Percentiles rank a stretch among this genome's conserved stretches.
Conservation (phyloP, 2,113 vertebrate genomes). For the Agapornis roseicollis region DNA sequence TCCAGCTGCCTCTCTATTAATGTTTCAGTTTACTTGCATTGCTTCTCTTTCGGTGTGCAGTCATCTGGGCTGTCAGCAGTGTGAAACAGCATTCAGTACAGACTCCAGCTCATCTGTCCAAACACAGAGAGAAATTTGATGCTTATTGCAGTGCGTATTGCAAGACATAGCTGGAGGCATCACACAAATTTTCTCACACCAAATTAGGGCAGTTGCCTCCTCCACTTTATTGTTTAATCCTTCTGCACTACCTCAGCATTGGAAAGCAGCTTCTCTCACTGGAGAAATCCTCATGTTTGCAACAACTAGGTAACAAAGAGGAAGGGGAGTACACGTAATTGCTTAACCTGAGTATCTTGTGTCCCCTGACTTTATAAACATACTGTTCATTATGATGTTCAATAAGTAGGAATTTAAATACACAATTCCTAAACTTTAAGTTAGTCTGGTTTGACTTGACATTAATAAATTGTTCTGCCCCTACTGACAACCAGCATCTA, state of each 20-base stretch:
- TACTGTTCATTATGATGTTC: neutral
- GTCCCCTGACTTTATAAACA: neutral
- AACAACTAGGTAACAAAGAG: neutral
- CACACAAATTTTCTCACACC: neutral
- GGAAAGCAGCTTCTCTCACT: neutral
- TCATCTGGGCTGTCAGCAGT: neutral
- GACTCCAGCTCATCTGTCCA: neutral
- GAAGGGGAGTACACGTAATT: neutral
- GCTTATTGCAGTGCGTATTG: neutral
- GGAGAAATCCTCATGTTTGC: neutral
- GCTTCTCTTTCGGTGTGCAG: neutral
- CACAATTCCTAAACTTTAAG: neutral
- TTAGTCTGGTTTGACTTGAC: neutral
- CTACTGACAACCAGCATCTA: neutral
- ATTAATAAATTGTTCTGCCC: neutral
- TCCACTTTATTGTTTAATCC: neutral
- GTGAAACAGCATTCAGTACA: neutral
- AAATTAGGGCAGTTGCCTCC: neutral
- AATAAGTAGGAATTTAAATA: neutral
- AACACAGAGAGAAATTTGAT: neutral
- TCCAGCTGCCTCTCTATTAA: neutral
- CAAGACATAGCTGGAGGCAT: neutral
- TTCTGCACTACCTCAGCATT: neutral
- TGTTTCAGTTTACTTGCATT: neutral
- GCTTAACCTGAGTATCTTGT: neutral